These are phyloP conservation scores for Dynastes tityus DNA, from an alignment of 2,888 invertebrate genomes.

Conservation along the genomic window DNA sequence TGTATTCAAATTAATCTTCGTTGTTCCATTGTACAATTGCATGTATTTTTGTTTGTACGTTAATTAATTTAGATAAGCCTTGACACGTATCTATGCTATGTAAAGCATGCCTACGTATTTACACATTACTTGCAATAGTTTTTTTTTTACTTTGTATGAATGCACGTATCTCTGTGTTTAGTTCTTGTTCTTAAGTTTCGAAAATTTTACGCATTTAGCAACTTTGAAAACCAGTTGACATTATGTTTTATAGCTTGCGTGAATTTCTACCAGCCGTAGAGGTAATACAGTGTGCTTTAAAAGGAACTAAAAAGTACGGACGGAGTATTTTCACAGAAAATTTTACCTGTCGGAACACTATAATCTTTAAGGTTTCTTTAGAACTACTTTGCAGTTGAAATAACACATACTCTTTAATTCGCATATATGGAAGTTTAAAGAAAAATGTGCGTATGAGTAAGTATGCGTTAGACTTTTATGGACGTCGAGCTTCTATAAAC, in stretches of 20 bases:
- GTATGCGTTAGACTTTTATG: no score
- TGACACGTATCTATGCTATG: conserved; percentile 42
- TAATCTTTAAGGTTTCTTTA: no score
- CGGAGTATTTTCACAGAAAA: not conserved
- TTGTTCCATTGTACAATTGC: conserved; percentile 41
- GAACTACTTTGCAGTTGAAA: no score
- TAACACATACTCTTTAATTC: no score
- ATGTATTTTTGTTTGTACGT: conserved; percentile 46
- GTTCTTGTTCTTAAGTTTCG: conserved; percentile 42
- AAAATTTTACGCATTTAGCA: conserved; percentile 35
- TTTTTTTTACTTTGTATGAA: not conserved
- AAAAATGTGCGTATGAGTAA: no score
- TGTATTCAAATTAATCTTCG: conserved; percentile 47
- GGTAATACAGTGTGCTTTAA: conserved; percentile 1
- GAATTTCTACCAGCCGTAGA: conserved; percentile 6
- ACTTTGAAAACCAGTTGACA: conserved; percentile 36
- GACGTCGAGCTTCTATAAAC: no score
- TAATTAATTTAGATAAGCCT: conserved; percentile 46
- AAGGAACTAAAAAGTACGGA: not conserved
- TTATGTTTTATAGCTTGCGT: conserved; percentile 40
- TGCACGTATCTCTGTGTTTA: conserved; percentile 7
- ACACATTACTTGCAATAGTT: conserved; percentile 23
- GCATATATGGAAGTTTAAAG: no score
- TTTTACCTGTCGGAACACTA: not conserved
- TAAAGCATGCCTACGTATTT: conserved; percentile 17